These are phyloP conservation scores for Bradypodion pumilum DNA, from an alignment of 2,797 vertebrate genomes.

Conservation along the genomic window DNA sequence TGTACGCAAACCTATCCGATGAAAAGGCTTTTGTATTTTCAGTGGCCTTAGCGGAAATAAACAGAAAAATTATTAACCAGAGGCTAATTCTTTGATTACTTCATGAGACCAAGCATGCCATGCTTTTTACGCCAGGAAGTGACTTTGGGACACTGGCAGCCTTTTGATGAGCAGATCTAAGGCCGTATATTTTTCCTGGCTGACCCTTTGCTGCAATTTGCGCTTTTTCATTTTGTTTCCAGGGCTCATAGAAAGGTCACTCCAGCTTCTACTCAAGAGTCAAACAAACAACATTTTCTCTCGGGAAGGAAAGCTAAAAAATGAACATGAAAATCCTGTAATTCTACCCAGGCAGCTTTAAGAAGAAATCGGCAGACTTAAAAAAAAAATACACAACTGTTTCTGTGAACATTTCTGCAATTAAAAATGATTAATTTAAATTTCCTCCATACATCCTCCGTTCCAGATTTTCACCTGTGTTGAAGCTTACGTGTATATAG, in stretches of 20 bases:
- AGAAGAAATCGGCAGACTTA: constrained; percentile 52
- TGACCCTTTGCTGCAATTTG: constrained; percentile 53
- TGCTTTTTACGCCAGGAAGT: constrained; percentile 64
- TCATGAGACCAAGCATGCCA: constrained; percentile 59
- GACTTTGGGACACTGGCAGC: constrained; percentile 60
- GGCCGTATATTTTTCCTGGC: constrained; percentile 45
- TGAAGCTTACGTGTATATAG: constrained; percentile 72
- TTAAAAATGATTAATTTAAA: constrained; percentile 76
- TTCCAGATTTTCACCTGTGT: constrained; percentile 74
- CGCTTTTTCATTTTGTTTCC: constrained; percentile 21
- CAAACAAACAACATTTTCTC: constrained; percentile 61
- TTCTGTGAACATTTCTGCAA: constrained; percentile 68
- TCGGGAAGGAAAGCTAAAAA: constrained; percentile 41
- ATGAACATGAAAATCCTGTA: constrained; percentile 47
- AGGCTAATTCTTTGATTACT: constrained; percentile 88
- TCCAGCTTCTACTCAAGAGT: constrained; percentile 63
- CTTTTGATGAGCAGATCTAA: constrained; percentile 59
- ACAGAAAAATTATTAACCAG: constrained; percentile 98
- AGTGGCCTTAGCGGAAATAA: constrained; percentile 98
- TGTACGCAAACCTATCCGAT: constrained; percentile 96
- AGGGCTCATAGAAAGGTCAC: constrained; percentile 49
- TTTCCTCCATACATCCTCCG: constrained; percentile 70
- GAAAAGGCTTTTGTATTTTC: constrained; percentile 99
- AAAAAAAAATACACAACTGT: constrained; percentile 33
- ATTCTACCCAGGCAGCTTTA: constrained; percentile 48